Base-by-base conservation (phyloP, 2,888 invertebrate species). In the Pseudococcus jackbeardsleyi region DNA sequence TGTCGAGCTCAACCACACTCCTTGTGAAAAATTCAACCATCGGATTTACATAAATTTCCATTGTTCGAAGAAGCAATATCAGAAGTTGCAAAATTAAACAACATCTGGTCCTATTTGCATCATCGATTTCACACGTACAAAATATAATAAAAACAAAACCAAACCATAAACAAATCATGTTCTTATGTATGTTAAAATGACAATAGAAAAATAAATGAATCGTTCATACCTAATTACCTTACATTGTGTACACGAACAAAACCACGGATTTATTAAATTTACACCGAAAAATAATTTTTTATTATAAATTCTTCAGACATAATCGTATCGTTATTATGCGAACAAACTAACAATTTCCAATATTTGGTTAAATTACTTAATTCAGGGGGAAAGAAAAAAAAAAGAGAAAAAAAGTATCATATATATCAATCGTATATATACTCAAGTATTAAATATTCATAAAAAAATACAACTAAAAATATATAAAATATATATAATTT, bases 401-500 rank as follows among this genome's bases (percentile, higher is more conserved):
- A 64, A 33, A 26, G 39, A 85, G 6, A 54, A 26, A 26, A 50
- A 22, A 39, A 26, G 39, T 42, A 46, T 86, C 39, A 59, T 86
- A 85, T 54, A 85, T 85, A 85, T 86, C 46, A 68, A 26, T 86
- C 39, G 59, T 85, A 54, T 85, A 86, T 88, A 82, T 88, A 88
- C 54, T 88, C 54, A 42, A 87, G 68, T 77, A 54, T 54, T 86
- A 86, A 72, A 72, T 86, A 86, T 46, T 46, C 46, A 77, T 50
- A 72, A 82, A 72, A 88, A 59, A 88, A 46, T 46, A 88, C 88
- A 88, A 88, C 86, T 86, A 86, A 86, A 86, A 86, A 88, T 88
- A 88, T 82, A 82, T 88, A 88, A 88, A 88, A 88, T 88, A 88
- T 82, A 88, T 82, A 88, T 88, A 88, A 88, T 88, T 88, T 87